Evolutionary conservation across 2,113 vertebrate genomes (phyloP).

Genomic region (Ifrita kowaldi): DNA sequence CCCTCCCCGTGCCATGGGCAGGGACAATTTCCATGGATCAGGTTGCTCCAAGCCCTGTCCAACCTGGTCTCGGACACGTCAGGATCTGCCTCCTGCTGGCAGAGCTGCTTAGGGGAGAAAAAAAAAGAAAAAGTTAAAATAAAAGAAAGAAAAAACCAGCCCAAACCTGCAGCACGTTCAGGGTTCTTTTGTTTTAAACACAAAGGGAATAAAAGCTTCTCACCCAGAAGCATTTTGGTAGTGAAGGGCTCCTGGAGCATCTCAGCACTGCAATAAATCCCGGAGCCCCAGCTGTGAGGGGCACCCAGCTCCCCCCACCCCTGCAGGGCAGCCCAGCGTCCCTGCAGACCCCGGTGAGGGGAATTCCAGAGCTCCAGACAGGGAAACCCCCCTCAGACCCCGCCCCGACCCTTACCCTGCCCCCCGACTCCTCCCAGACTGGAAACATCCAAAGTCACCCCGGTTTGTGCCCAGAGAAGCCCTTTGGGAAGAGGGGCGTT

Average conservation of each 20-base stretch:
- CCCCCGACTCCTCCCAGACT: neutral
- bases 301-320: neutral
- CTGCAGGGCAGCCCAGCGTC: neutral
- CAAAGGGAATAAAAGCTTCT: neutral
- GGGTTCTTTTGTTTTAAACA: neutral
- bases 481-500: neutral
- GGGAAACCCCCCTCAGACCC: neutral
- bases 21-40: neutral
- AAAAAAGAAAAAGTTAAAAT: accelerated
- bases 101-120: neutral
- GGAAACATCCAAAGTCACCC: neutral
- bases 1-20: neutral
- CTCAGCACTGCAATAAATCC: neutral
- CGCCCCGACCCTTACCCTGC: neutral
- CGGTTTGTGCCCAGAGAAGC: accelerated
- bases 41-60: neutral
- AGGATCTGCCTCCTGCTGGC: neutral
- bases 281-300: accelerated
- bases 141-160: neutral
- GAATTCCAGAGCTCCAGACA: neutral
- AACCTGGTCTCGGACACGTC: neutral
- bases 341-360: accelerated
- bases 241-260: neutral
- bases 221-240: neutral
- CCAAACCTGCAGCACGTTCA: neutral